phyloP scores from a whole-genome alignment of 2,888 invertebrate species.

The Chironomus riparius region DNA sequence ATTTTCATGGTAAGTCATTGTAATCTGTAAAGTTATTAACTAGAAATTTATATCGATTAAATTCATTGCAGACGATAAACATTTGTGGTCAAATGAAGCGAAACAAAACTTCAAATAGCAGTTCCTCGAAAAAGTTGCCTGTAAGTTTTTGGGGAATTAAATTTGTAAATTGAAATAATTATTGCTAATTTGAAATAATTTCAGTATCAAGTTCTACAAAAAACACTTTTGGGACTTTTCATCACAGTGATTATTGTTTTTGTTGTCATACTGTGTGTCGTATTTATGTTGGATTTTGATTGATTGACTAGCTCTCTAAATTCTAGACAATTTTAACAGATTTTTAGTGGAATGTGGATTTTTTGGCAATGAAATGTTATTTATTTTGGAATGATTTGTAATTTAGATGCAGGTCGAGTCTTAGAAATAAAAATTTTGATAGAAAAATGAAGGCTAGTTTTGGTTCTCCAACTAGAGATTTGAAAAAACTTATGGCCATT shows the following conservation, averaged over 20 bases:
- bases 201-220: background rate
- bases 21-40: conserved; percentile 12
- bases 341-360: background rate
- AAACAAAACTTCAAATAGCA: background rate
- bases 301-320: too few relatives aligned
- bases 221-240: background rate
- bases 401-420: background rate
- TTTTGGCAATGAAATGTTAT: background rate
- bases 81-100: background rate
- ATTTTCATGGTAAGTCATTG: conserved; percentile 58
- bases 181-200: background rate
- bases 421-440: too few relatives aligned
- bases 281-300: too few relatives aligned
- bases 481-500: too few relatives aligned
- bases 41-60: background rate
- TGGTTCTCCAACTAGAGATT: too few relatives aligned
- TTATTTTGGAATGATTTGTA: background rate
- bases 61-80: background rate
- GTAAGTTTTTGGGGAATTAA: background rate
- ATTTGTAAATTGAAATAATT: background rate
- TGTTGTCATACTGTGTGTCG: background rate
- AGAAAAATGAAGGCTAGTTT: too few relatives aligned
- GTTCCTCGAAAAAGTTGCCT: background rate
- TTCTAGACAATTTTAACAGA: too few relatives aligned
- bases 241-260: background rate